Percentiles rank a stretch among this genome's conserved stretches.
Conservation (phyloP, 2,113 vertebrate genomes). For the Misgurnus anguillicaudatus region DNA sequence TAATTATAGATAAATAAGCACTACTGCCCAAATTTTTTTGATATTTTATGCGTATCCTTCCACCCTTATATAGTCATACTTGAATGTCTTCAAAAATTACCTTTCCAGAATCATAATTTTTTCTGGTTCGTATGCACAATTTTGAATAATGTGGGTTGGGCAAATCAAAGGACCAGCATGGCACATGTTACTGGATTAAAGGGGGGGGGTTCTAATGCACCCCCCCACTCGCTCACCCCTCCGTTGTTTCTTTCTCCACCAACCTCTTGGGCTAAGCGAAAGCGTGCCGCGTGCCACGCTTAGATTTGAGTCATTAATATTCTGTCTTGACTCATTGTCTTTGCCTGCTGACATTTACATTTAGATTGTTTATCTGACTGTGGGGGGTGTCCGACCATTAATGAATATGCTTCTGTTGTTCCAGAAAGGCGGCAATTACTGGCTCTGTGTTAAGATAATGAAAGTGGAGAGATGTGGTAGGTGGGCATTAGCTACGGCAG, state of each 20-base stretch:
- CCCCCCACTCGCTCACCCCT: background rate
- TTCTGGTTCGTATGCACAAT: background rate
- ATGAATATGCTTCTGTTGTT: conserved; percentile 60
- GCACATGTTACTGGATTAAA: conserved; percentile 11
- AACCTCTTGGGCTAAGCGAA: conserved; percentile 34
- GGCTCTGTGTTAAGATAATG: conserved; percentile 49
- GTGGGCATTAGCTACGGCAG: conserved; percentile 44
- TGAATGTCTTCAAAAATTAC: background rate
- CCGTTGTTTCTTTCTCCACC: background rate
- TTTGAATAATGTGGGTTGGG: background rate
- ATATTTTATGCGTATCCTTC: conserved; percentile 4
- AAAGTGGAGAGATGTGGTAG: conserved; percentile 52
- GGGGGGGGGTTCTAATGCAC: conserved; percentile 4
- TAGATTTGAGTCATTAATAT: conserved; percentile 68
- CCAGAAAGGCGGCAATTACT: conserved; percentile 56
- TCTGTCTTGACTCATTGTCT: conserved; percentile 71
- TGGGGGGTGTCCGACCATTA: conserved; percentile 51
- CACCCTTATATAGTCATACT: background rate
- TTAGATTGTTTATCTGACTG: conserved; percentile 74
- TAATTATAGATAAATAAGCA: too few species aligned
- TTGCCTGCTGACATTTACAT: conserved; percentile 74
- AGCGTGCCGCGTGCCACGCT: conserved; percentile 17
- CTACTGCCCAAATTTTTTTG: conserved; percentile 5
- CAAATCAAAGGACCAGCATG: background rate
- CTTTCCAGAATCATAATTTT: background rate